Conservation (phyloP, 2,888 invertebrate species). For the Lasioglossum lativentre region DNA sequence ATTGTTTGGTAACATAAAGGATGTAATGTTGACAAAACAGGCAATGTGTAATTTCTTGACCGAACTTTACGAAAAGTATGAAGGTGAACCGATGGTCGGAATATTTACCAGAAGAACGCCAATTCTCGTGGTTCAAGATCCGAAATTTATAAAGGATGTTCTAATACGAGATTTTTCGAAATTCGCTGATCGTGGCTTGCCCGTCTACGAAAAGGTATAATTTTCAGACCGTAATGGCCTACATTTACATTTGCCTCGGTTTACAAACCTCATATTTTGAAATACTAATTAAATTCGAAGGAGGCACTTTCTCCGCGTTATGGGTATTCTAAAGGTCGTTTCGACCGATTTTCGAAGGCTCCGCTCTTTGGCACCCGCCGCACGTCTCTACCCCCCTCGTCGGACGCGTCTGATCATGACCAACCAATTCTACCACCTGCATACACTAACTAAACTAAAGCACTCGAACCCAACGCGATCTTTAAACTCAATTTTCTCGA, state of each 20-base stretch:
- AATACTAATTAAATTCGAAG: not conserved
- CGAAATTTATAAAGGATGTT: constrained; percentile 81
- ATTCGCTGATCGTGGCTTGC: constrained; percentile 76
- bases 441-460: too few relatives aligned
- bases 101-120: constrained; percentile 53
- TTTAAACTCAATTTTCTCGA: too few relatives aligned
- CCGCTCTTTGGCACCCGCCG: too few relatives aligned
- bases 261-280: not conserved
- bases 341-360: too few relatives aligned
- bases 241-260: not conserved
- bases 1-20: constrained; percentile 82
- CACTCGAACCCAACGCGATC: too few relatives aligned
- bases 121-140: constrained; percentile 68
- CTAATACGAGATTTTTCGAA: constrained; percentile 84
- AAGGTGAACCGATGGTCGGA: constrained; percentile 80
- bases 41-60: constrained; percentile 46
- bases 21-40: constrained; percentile 52
- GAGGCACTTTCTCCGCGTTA: not conserved
- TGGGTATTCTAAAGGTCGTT: not conserved
- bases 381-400: too few relatives aligned
- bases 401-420: too few relatives aligned
- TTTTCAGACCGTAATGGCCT: not conserved
- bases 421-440: too few relatives aligned
- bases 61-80: constrained; percentile 61
- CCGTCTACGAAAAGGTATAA: constrained; percentile 78